These are phyloP conservation scores for Heteropelma amictum DNA, from an alignment of 2,888 invertebrate species.

Conservation along the genomic window DNA sequence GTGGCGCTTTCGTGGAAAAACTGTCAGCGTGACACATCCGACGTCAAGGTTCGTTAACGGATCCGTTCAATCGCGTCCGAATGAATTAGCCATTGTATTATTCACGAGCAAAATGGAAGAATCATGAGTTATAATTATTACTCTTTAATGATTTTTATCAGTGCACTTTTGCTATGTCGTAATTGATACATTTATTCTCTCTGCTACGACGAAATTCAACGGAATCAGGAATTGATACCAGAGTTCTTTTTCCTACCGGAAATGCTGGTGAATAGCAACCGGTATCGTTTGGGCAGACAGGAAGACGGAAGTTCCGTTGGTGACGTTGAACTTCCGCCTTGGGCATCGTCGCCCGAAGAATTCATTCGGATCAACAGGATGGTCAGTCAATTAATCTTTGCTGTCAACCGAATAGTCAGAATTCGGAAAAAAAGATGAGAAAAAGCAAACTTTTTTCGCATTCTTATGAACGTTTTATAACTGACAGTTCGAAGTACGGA, in stretches of 20 bases:
- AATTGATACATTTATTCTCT: background rate
- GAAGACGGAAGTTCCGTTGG: constrained; percentile 89
- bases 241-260: constrained; percentile 99
- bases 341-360: constrained; percentile 98
- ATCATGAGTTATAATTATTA: constrained; percentile 1
- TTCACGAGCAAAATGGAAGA: constrained; percentile 8
- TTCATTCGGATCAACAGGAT: constrained; percentile 98
- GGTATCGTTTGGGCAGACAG: constrained; percentile 91
- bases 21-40: constrained; percentile 98
- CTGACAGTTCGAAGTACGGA: too few relatives aligned
- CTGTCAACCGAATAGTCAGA: too few relatives aligned
- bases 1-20: constrained; percentile 98
- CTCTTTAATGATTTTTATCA: too few relatives aligned
- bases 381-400: constrained; percentile 79
- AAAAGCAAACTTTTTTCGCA: too few relatives aligned
- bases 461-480: too few relatives aligned
- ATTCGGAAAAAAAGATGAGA: too few relatives aligned
- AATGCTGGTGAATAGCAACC: constrained; percentile 95
- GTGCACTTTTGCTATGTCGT: too few relatives aligned
- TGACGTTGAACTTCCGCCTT: constrained; percentile 95
- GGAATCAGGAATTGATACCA: constrained; percentile 92
- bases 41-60: constrained; percentile 89
- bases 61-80: constrained; percentile 39
- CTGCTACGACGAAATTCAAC: constrained; percentile 48
- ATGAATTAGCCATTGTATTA: constrained; percentile 19